Conservation (phyloP, 2,888 invertebrate species). For the Arge pagana region DNA sequence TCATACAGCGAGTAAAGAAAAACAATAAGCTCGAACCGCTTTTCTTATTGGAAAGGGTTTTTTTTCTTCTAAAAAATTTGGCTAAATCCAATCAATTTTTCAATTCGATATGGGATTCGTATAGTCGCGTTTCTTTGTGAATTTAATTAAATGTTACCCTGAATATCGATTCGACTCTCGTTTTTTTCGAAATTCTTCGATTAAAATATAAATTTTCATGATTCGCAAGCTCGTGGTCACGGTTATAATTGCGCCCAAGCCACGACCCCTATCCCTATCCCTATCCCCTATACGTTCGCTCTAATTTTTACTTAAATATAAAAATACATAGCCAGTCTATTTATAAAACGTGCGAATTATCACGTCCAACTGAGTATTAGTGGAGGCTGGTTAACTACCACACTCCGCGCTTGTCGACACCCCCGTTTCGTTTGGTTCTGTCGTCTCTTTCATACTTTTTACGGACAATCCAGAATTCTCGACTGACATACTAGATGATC, state of each 20-base stretch:
- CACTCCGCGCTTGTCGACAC: slow-evolving; percentile 43
- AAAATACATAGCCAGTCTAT: slow-evolving; percentile 60
- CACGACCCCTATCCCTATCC: slow-evolving; percentile 7
- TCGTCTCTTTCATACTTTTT: slow-evolving; percentile 41
- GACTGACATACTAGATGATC: slow-evolving; percentile 48
- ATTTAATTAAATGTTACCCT: no score
- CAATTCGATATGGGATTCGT: no score
- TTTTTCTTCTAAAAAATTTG: no score
- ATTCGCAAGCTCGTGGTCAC: slow-evolving; percentile 12
- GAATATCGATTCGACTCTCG: no score
- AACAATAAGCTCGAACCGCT: no score
- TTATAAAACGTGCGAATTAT: slow-evolving; percentile 57
- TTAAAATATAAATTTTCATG: slow-evolving; percentile 14
- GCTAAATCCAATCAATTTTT: no score
- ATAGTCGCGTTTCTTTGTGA: no score
- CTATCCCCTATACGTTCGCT: background rate
- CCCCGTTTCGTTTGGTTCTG: slow-evolving; percentile 45
- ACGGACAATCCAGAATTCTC: slow-evolving; percentile 48
- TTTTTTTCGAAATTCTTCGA: no score
- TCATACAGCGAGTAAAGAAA: no score
- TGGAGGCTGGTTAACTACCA: slow-evolving; percentile 54
- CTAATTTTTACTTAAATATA: slow-evolving; percentile 54
- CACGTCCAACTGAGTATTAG: slow-evolving; percentile 54
- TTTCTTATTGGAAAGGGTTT: no score
- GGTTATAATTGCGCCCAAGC: slow-evolving; percentile 11